Conservation (phyloP, 2,888 invertebrate genomes). For the Linyphia triangularis region DNA sequence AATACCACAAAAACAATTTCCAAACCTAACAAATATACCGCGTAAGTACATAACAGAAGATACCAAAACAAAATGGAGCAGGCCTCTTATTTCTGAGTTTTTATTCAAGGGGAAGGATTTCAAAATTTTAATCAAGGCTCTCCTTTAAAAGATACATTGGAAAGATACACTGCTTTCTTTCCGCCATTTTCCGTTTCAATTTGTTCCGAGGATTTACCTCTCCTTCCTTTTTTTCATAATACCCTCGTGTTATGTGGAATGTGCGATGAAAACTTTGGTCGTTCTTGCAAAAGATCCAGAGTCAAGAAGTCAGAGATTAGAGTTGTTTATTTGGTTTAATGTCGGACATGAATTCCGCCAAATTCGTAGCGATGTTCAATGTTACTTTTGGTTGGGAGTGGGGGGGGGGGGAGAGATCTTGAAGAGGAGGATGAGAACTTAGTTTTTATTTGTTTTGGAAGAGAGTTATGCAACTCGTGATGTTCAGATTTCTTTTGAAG, state of each 20-base stretch:
- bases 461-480: neutral
- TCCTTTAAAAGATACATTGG: neutral
- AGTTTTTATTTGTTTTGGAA: neutral
- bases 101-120: neutral
- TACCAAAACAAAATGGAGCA: neutral
- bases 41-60: neutral
- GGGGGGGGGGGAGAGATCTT: neutral
- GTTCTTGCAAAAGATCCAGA: no score
- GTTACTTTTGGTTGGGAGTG: neutral
- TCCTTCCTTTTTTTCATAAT: neutral
- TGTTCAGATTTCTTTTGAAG: no score
- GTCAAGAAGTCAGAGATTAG: neutral
- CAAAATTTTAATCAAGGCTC: slow-evolving; percentile 2
- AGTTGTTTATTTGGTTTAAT: neutral
- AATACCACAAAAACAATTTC: neutral
- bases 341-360: neutral
- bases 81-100: neutral
- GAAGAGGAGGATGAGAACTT: neutral
- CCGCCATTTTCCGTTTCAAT: neutral
- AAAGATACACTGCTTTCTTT: neutral
- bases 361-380: slow-evolving; percentile 3
- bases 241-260: neutral
- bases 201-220: neutral
- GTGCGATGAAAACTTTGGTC: neutral
- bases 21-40: neutral